A percentile compares a stretch with the other conserved stretches of the same genome.
phyloP scores from a whole-genome alignment of 1,140 invertebrate species.

The Andrena cerasifolii region DNA sequence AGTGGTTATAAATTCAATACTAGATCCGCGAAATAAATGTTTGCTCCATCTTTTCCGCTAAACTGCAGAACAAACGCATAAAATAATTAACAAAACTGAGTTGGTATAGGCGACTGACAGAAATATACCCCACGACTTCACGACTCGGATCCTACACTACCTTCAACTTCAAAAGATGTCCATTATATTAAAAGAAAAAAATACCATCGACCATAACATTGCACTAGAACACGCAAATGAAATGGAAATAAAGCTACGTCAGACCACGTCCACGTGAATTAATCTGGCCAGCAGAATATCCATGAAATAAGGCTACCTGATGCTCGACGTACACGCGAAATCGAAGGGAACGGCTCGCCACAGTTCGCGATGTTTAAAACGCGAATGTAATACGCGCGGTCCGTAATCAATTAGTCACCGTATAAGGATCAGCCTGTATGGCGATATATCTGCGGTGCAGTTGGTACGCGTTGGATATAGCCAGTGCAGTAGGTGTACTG shows the following conservation, averaged over 20 bases:
- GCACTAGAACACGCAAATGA: neutral
- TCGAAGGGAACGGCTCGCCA: neutral
- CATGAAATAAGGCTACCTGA: neutral
- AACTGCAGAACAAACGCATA: too few species aligned
- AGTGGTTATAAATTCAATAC: too few species aligned
- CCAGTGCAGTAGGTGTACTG: constrained; percentile 43
- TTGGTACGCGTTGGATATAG: constrained; percentile 31
- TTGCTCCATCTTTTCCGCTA: too few species aligned
- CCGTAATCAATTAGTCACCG: constrained; percentile 51
- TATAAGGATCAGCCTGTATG: constrained; percentile 47
- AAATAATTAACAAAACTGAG: too few species aligned
- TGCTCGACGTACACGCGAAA: neutral
- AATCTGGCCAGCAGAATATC: neutral
- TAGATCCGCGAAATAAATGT: too few species aligned
- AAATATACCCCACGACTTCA: too few species aligned
- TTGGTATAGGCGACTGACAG: too few species aligned
- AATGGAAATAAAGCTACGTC: too few species aligned
- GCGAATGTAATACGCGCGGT: constrained; percentile 35
- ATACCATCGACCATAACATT: too few species aligned
- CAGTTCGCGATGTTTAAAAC: constrained; percentile 12
- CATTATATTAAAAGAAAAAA: too few species aligned
- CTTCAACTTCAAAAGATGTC: too few species aligned
- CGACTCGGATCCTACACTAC: too few species aligned
- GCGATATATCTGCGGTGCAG: constrained; percentile 39
- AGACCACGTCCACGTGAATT: neutral